phyloP scores from a whole-genome alignment of 2,888 invertebrate genomes.

The Ectemnius cavifrons region DNA sequence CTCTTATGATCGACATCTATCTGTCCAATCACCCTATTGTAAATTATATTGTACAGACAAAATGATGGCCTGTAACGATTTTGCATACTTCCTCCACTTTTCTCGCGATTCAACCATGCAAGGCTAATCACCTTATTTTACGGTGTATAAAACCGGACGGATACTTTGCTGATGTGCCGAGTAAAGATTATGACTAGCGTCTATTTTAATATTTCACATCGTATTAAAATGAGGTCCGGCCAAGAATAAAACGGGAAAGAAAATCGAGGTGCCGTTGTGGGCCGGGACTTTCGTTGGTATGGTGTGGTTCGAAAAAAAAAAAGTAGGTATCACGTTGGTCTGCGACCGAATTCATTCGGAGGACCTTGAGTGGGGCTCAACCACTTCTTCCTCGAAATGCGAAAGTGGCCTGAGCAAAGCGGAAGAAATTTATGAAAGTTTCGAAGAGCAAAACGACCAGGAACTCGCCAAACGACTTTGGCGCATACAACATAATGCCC shows the following conservation, averaged over 20 bases:
- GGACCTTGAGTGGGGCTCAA: background rate
- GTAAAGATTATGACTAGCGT: background rate
- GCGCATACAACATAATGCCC: slow-evolving; percentile 8
- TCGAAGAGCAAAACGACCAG: slow-evolving; percentile 26
- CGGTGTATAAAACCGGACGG: slow-evolving; percentile 32
- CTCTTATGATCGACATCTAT: background rate
- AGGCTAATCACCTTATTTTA: slow-evolving; percentile 44
- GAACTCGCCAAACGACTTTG: slow-evolving; percentile 16
- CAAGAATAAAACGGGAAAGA: background rate
- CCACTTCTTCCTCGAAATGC: slow-evolving; percentile 24
- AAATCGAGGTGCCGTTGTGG: background rate
- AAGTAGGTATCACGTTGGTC: background rate
- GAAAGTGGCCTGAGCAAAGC: slow-evolving; percentile 24
- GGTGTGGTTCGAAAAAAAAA: background rate
- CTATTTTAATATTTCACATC: slow-evolving; percentile 21
- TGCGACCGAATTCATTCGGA: slow-evolving; percentile 39
- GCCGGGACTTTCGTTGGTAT: background rate
- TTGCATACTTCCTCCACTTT: background rate
- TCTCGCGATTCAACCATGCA: slow-evolving; percentile 32
- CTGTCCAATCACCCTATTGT: background rate
- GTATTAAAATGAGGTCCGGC: slow-evolving; percentile 2
- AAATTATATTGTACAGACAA: background rate
- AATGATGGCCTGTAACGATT: background rate
- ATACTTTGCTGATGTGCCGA: slow-evolving; percentile 1
- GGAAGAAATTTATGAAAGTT: slow-evolving; percentile 44